Conservation (phyloP, 2,888 invertebrate species). For the Caenorhabditis sp. region DNA sequence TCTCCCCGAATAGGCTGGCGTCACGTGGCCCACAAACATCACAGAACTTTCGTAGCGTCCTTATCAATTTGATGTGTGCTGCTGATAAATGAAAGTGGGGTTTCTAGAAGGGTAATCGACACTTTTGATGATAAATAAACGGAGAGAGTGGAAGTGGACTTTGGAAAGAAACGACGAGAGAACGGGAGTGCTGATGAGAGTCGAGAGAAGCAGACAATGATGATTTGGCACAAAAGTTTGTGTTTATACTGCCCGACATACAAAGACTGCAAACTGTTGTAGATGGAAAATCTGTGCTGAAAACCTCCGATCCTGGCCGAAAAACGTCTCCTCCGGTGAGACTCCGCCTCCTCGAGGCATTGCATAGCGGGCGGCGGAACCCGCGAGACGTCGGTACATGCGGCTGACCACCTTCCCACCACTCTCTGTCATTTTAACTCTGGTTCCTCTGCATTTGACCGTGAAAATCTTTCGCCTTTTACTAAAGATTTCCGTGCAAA, state of each 20-base stretch:
- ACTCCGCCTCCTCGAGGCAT: conserved; percentile 18
- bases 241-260: conserved; percentile 12
- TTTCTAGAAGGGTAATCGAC: conserved; percentile 41
- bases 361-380: conserved; percentile 20
- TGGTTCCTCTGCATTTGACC: conserved; percentile 67
- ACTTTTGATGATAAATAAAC: conserved; percentile 47
- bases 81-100: conserved; percentile 9
- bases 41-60: conserved; percentile 28
- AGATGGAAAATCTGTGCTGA: no score
- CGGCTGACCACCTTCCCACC: conserved; percentile 45
- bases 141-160: conserved; percentile 21
- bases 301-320: not conserved
- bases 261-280: not conserved
- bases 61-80: conserved; percentile 13
- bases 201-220: conserved; percentile 14
- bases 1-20: not conserved
- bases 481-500: conserved; percentile 78
- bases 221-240: conserved; percentile 43
- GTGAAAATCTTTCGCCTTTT: conserved; percentile 77
- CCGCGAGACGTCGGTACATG: conserved; percentile 22
- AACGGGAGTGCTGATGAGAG: conserved; percentile 1
- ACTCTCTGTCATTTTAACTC: conserved; percentile 70
- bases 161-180: not conserved
- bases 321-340: not conserved
- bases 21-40: conserved; percentile 45